Conservation (phyloP, 1,140 invertebrate species). For the Musca vetustissima region DNA sequence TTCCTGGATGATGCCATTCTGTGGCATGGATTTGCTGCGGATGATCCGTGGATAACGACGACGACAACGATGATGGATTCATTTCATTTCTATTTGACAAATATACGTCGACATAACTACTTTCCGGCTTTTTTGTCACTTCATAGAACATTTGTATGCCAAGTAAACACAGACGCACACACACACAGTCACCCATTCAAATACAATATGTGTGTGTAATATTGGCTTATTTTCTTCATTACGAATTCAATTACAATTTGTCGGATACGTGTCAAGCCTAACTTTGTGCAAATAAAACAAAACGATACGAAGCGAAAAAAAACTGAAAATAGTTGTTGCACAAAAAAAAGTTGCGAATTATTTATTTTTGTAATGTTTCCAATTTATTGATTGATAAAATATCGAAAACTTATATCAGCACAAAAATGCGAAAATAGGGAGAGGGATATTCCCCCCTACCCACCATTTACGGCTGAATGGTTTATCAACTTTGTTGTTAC, state of each 20-base stretch:
- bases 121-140: too few relatives aligned
- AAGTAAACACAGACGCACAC: too few relatives aligned
- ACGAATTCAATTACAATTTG: background rate
- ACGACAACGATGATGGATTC: too few relatives aligned
- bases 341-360: background rate
- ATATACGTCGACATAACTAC: too few relatives aligned
- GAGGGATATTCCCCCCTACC: background rate
- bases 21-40: too few relatives aligned
- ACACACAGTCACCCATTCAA: too few relatives aligned
- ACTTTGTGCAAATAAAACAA: background rate
- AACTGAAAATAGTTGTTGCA: background rate
- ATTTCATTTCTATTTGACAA: too few relatives aligned
- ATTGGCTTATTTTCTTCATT: too few relatives aligned
- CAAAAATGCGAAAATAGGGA: background rate
- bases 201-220: too few relatives aligned
- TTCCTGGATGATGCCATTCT: background rate
- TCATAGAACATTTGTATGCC: too few relatives aligned
- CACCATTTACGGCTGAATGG: background rate
- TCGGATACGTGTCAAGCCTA: background rate
- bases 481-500: background rate
- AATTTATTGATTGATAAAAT: conserved; percentile 20
- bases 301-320: background rate
- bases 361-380: conserved; percentile 7
- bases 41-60: too few relatives aligned
- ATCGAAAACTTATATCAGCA: conserved; percentile 22